These are phyloP conservation scores for Otocyon megalotis DNA, from an alignment of 2,113 vertebrate genomes.

Conservation along the genomic window DNA sequence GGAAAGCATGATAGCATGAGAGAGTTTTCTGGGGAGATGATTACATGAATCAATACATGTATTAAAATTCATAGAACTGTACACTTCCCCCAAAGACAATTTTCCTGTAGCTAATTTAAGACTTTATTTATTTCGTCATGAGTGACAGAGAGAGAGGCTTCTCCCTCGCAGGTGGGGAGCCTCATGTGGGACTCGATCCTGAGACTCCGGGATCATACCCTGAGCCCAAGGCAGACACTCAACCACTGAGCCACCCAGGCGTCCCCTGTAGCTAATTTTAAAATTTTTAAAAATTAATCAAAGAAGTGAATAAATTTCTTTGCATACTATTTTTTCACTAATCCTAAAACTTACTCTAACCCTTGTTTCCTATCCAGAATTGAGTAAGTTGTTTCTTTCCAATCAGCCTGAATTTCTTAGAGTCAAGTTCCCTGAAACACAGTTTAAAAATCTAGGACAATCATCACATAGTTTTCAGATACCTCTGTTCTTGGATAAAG, in stretches of 20 bases:
- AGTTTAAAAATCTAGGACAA: not conserved
- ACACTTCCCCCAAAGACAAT: not conserved
- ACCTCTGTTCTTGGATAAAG: conserved; percentile 9
- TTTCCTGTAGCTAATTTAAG: not conserved
- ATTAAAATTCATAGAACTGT: conserved; percentile 35
- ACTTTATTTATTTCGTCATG: too few species aligned
- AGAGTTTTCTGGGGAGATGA: not conserved
- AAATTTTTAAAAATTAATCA: conserved; percentile 11
- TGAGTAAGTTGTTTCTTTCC: conserved; percentile 49
- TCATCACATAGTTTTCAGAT: not conserved
- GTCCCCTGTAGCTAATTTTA: not conserved
- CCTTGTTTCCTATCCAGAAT: conserved; percentile 39
- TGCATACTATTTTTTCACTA: not conserved
- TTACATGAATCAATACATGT: not conserved
- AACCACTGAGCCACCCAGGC: too few species aligned
- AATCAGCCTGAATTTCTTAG: conserved; percentile 54
- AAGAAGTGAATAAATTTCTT: conserved; percentile 36
- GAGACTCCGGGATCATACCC: too few species aligned
- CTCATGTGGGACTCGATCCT: too few species aligned
- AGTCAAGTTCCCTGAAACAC: conserved; percentile 42
- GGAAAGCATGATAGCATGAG: not conserved
- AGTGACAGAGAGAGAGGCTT: too few species aligned
- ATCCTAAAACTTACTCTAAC: conserved; percentile 30
- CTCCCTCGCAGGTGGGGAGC: too few species aligned
- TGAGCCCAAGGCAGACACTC: too few species aligned